Percentiles rank a stretch among this genome's conserved stretches.
Evolutionary conservation across 2,797 vertebrate genomes (phyloP).

Genomic region (Brachyrhaphis roseni): DNA sequence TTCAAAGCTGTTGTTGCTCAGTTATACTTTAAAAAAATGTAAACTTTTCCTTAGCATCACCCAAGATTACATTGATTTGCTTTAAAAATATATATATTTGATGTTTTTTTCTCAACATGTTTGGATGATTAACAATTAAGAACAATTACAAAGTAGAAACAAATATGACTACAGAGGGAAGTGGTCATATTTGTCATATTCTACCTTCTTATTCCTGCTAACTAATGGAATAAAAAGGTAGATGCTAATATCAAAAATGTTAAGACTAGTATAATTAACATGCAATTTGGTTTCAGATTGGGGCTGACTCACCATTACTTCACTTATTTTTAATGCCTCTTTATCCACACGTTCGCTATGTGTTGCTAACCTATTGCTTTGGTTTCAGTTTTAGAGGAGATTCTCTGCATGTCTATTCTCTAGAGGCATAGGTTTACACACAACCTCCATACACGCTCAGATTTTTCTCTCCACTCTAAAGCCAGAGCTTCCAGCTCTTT

Average conservation of each 20-base stretch:
- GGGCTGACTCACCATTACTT: not conserved
- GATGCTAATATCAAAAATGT: not conserved
- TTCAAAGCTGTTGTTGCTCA: not conserved
- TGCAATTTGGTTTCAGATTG: not conserved
- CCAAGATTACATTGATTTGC: not conserved
- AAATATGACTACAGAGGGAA: not conserved
- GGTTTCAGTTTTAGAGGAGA: not conserved
- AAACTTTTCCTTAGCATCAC: too few species aligned
- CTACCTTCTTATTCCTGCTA: too few species aligned
- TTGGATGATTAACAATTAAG: not conserved
- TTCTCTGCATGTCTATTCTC: not conserved
- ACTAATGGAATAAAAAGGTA: not conserved
- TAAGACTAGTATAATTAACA: not conserved
- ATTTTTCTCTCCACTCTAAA: not conserved
- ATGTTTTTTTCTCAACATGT: not conserved
- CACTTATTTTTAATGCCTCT: not conserved
- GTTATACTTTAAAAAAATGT: not conserved
- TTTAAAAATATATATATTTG: not conserved
- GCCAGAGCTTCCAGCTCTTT: not conserved
- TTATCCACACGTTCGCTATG: not conserved
- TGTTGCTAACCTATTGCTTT: not conserved
- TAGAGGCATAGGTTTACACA: not conserved
- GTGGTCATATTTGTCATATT: not conserved
- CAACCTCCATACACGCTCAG: not conserved
- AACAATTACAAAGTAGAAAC: not conserved